phyloP scores from a whole-genome alignment of 2,797 vertebrate genomes.

The Alcedo quadribrachys region DNA sequence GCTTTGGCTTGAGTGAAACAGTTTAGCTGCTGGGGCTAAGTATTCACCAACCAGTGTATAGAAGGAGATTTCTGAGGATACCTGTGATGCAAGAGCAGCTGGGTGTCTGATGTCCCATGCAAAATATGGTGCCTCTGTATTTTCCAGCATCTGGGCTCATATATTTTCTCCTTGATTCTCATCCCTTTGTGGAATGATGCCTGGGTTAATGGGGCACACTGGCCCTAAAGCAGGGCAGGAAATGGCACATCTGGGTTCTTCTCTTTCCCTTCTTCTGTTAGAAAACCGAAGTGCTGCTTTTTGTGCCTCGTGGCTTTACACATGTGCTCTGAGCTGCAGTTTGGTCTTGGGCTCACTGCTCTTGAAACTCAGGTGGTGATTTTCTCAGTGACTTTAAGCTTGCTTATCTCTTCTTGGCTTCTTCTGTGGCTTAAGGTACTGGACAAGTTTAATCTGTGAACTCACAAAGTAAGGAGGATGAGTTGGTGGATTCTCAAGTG shows the following conservation, averaged over 20 bases:
- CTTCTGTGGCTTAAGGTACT: not conserved
- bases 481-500: not conserved
- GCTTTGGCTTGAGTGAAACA: not conserved
- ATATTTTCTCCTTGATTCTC: not conserved
- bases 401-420: conserved; percentile 14
- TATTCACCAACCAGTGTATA: not conserved
- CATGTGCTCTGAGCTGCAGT: accelerated
- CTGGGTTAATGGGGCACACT: not conserved
- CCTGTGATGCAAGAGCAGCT: not conserved
- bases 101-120: not conserved
- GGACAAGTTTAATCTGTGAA: not conserved
- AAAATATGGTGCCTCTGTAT: not conserved
- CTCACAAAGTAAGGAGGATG: not conserved
- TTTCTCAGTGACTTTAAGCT: not conserved
- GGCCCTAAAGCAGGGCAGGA: not conserved
- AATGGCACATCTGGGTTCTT: not conserved
- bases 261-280: not conserved
- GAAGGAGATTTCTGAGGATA: not conserved
- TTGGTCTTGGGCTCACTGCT: not conserved
- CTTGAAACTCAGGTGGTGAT: not conserved
- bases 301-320: not conserved
- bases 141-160: not conserved
- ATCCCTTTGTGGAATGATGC: not conserved
- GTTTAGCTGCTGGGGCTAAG: not conserved
- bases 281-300: not conserved